Evolutionary conservation across 2,113 vertebrate species (phyloP).

Genomic region (Hiodon tergisus): DNA sequence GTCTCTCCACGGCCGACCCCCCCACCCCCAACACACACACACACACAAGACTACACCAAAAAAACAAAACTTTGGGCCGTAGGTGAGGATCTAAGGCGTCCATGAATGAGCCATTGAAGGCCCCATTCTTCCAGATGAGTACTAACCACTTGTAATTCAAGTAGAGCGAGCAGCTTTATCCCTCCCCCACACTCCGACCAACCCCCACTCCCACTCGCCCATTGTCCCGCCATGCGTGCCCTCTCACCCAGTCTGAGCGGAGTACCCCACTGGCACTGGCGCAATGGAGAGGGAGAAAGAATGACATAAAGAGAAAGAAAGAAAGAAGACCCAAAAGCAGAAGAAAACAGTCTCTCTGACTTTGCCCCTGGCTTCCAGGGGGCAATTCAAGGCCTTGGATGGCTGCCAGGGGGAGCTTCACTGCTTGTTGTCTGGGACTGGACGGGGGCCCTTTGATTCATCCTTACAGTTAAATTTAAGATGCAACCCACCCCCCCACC

Average conservation of each 20-base stretch:
- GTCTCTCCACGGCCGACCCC: neutral
- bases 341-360: slow-evolving; percentile 42
- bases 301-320: slow-evolving; percentile 27
- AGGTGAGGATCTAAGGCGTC: slow-evolving; percentile 39
- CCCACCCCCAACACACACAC: neutral
- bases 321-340: slow-evolving; percentile 35
- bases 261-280: slow-evolving; percentile 35
- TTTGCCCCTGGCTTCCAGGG: slow-evolving; percentile 31
- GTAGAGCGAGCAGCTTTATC: slow-evolving; percentile 46
- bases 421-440: slow-evolving; percentile 26
- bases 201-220: slow-evolving; percentile 16
- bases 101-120: slow-evolving; percentile 43
- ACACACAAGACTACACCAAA: no score
- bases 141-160: slow-evolving; percentile 53
- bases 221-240: slow-evolving; percentile 41
- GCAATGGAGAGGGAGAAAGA: slow-evolving; percentile 32
- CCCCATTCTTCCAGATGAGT: slow-evolving; percentile 42
- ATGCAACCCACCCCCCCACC: slow-evolving; percentile 4
- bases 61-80: slow-evolving; percentile 15
- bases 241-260: slow-evolving; percentile 31
- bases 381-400: slow-evolving; percentile 39
- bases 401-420: slow-evolving; percentile 26
- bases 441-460: slow-evolving; percentile 25
- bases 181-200: neutral
- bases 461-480: slow-evolving; percentile 30